phyloP scores from a whole-genome alignment of 1,140 invertebrate genomes.

The Artemia franciscana region DNA sequence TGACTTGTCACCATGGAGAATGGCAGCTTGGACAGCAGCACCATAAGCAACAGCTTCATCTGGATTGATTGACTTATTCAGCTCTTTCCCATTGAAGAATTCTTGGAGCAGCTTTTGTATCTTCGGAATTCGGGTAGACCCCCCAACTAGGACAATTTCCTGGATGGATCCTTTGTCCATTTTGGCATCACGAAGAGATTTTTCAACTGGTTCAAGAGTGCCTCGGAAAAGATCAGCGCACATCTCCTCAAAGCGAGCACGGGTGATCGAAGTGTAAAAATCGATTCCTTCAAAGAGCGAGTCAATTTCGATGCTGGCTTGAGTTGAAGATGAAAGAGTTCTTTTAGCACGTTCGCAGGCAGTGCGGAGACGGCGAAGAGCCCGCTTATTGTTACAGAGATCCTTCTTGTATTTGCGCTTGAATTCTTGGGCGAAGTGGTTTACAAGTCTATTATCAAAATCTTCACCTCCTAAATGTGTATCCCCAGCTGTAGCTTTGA shows the following conservation, averaged over 20 bases:
- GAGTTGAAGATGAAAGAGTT: conserved; percentile 76
- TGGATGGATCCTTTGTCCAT: conserved; percentile 75
- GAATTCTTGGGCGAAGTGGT: conserved; percentile 88
- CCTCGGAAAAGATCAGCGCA: conserved; percentile 61
- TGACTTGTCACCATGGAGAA: conserved; percentile 76
- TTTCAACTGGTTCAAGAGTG: conserved; percentile 85
- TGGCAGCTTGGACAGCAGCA: too few species aligned
- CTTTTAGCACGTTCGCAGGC: conserved; percentile 88
- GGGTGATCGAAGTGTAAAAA: too few species aligned
- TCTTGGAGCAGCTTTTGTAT: conserved; percentile 59
- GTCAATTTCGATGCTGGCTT: conserved; percentile 84
- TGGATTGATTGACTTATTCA: too few species aligned
- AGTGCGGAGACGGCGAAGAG: conserved; percentile 67
- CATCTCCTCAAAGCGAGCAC: conserved; percentile 78
- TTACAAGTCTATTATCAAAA: conserved; percentile 87
- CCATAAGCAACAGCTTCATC: conserved; percentile 58
- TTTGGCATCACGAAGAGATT: conserved; percentile 75
- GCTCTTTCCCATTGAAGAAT: conserved; percentile 72
- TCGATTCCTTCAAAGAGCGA: conserved; percentile 86
- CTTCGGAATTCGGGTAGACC: conserved; percentile 93
- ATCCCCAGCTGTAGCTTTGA: conserved; percentile 46
- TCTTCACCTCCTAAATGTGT: conserved; percentile 96
- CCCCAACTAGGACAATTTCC: conserved; percentile 90
- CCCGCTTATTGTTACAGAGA: conserved; percentile 62
- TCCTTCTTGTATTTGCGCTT: conserved; percentile 95